Evolutionary conservation across 2,113 vertebrate species (phyloP), one percentile per base, ranked within the genome.

Genomic region (Clarias macrocephalus): DNA sequence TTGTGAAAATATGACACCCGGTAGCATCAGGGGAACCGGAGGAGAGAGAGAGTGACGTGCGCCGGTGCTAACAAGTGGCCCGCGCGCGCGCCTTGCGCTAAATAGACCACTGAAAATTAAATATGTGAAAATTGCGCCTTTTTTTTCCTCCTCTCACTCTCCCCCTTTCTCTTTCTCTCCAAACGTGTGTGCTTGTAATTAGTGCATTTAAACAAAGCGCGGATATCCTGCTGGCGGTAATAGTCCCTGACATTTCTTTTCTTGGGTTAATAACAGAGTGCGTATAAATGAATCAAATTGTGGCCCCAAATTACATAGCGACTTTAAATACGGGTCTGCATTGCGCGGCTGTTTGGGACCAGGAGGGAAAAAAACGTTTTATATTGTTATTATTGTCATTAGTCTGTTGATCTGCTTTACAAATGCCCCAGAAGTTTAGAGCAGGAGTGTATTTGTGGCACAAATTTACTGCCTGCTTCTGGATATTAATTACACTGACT

Each of bases 261-360:
- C 90, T 90, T 93, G 95, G 95, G 95, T 96, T 96, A 96, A 96
- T 96, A 95, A 95, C 95, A 95, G 95, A 93, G 94, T 94, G 92
- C 93, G 94, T 93, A 94, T 94, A 95, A 96, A 96, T 95, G 94
- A 96, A 95, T 95, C 94, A 96, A 95, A 96, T 94, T 94, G 95
- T 95, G 93, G 92, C 94, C 94, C 94, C 92, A 96, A 96, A 96
- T 96, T 95, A 96, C 94, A 96, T 93, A 94, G 95, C 92, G 93
- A 93, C 94, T 95, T 93, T 95, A 95, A 95, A 95, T 94, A 95
- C 94, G 93, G 92, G 93, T 95, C 95, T 95, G 93, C 91, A 95
- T 95, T 93, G 94, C 94, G 93, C 90, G 93, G 91, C 94, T 94
- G 93, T 94, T 95, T 94, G 94, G 93, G 94, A 94, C 92, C 93